Evolutionary conservation across 2,113 vertebrate species (phyloP).

Genomic region (Cyphomyrus plagiostoma): DNA sequence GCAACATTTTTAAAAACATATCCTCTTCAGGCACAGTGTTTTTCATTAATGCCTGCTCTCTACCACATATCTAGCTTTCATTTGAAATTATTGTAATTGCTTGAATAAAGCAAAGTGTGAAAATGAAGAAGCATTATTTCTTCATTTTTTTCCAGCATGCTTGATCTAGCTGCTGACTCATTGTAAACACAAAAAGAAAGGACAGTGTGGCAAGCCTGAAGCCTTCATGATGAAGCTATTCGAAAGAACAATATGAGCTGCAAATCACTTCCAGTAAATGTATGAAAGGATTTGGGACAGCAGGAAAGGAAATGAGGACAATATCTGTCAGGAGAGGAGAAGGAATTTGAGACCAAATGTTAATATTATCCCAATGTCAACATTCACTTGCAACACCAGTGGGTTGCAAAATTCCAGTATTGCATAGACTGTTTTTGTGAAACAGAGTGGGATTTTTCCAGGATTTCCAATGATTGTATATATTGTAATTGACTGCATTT

Average conservation of each 20-base stretch:
- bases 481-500: neutral
- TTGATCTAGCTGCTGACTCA: neutral
- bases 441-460: neutral
- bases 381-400: neutral
- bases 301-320: neutral
- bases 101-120: neutral
- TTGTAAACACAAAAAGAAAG: neutral
- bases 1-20: neutral
- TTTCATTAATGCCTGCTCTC: neutral
- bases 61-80: neutral
- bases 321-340: neutral
- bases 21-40: neutral
- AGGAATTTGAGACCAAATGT: neutral
- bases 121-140: neutral
- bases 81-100: neutral
- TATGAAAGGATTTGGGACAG: neutral
- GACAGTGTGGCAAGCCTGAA: neutral
- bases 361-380: constrained; percentile 5
- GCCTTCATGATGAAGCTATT: neutral
- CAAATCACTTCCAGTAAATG: neutral
- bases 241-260: neutral
- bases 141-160: neutral
- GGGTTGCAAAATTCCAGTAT: neutral
- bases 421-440: neutral
- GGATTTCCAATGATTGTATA: neutral